Percentiles rank a stretch among this genome's conserved stretches.
These are phyloP conservation scores for Pristionchus arcanus DNA, from an alignment of 2,888 invertebrate genomes.

Conservation along the genomic window DNA sequence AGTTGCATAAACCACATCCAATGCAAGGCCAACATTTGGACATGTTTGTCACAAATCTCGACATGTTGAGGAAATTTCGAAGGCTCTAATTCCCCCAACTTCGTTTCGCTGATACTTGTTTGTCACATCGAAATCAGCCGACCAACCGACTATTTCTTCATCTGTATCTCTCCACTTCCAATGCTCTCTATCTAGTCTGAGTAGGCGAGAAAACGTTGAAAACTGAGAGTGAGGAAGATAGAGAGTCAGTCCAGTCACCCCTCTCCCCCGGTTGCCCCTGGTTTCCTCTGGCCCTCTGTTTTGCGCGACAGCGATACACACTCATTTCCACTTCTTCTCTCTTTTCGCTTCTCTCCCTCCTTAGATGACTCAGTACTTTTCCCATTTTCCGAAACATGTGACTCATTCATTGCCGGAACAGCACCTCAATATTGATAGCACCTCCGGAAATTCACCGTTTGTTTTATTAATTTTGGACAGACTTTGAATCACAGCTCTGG, in stretches of 20 bases:
- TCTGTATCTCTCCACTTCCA: background rate
- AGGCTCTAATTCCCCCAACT: background rate
- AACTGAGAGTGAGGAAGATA: background rate
- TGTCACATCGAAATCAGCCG: background rate
- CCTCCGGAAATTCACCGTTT: background rate
- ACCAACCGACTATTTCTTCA: background rate
- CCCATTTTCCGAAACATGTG: background rate
- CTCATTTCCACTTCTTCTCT: background rate
- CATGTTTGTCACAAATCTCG: background rate
- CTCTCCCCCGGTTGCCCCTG: background rate
- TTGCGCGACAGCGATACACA: background rate
- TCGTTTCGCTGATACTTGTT: background rate
- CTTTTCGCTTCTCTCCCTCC: background rate
- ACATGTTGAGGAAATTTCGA: no score
- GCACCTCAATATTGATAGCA: background rate
- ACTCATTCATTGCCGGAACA: background rate
- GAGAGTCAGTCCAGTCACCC: background rate
- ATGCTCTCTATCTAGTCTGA: background rate
- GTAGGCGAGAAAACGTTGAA: no score
- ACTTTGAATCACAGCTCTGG: no score
- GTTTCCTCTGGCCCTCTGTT: background rate
- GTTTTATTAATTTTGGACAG: no score
- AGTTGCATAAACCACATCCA: no score
- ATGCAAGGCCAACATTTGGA: no score
- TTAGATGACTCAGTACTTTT: background rate